Evolutionary conservation across 2,797 vertebrate species (phyloP), one percentile per base, ranked within the genome.

Genomic region (Xerus rutilus): DNA sequence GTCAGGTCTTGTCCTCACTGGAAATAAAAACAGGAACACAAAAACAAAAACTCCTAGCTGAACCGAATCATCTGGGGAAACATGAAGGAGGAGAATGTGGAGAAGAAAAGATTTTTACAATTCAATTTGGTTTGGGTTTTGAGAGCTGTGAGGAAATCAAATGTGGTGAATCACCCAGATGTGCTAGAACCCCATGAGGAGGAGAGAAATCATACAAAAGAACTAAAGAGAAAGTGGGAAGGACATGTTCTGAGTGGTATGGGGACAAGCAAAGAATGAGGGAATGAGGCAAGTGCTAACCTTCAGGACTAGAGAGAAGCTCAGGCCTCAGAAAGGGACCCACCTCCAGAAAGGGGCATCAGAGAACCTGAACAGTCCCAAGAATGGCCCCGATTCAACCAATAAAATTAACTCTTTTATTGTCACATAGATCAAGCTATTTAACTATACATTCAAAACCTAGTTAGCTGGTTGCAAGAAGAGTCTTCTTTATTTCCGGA

Each of bases 21-120:
- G 93, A 73, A 96, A 95, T 54, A 81, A 82, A 95, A 92, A 87
- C 81, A 95, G 76, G 96, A 93, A 94, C 73, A 92, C 3, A 11
- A 89, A 94, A 93, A 88, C 87, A 96, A 94, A 96, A 83, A 62
- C 30, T 76, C 72, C 52, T 20, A 28, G 78, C 30, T 57, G 77
- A 62, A 59, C 52, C 82, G 45, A 78, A 86, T 39, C 59, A 62
- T 39, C 73, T 25, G 30, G 84, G 23, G 82, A 73, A 74, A 67
- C 5, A 2, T 4, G 59, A 49, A 62, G 67, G 1, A 0, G 3
- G 28, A 8, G 12, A 47, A 35, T 17, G 72, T 0, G 52, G 67
- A 90, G 65, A 82, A 65, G 85, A 52, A 93, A 73, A 2, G 0
- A 67, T 94, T 86, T 86, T 83, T 74, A 62, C 1, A 25, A 62